These are phyloP conservation scores for Anguilla megastoma DNA, from an alignment of 2,797 vertebrate species.

Conservation along the genomic window DNA sequence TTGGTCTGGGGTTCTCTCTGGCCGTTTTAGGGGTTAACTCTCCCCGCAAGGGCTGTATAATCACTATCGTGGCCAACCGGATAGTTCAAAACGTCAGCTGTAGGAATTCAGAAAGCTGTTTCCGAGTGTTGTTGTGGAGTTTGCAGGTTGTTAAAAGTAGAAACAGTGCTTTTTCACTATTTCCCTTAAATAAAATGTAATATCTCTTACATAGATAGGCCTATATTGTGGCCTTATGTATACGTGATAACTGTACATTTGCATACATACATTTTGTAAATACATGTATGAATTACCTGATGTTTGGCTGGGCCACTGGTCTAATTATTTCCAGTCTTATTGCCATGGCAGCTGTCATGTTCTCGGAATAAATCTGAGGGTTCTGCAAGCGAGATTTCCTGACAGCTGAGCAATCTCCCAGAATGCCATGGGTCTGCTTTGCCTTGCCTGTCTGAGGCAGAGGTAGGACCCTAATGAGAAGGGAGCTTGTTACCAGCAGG, in stretches of 20 bases:
- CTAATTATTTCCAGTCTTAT: background rate
- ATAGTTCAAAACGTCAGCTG: background rate
- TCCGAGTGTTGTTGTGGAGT: background rate
- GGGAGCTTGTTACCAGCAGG: background rate
- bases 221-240: background rate
- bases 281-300: background rate
- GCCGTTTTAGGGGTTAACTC: background rate
- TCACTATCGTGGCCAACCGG: background rate
- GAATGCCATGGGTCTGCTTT: background rate
- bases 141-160: background rate
- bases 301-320: background rate
- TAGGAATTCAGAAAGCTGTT: background rate
- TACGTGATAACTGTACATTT: background rate
- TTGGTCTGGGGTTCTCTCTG: background rate
- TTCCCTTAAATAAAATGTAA: background rate
- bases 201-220: background rate
- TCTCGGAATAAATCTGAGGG: background rate
- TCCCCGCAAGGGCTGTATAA: background rate
- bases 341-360: background rate
- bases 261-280: background rate
- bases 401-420: conserved; percentile 9
- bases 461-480: background rate
- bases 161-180: background rate
- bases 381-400: background rate
- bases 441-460: background rate